Evolutionary conservation across 2,888 invertebrate species (phyloP).

Genomic region (Lamellibrachia satsuma): DNA sequence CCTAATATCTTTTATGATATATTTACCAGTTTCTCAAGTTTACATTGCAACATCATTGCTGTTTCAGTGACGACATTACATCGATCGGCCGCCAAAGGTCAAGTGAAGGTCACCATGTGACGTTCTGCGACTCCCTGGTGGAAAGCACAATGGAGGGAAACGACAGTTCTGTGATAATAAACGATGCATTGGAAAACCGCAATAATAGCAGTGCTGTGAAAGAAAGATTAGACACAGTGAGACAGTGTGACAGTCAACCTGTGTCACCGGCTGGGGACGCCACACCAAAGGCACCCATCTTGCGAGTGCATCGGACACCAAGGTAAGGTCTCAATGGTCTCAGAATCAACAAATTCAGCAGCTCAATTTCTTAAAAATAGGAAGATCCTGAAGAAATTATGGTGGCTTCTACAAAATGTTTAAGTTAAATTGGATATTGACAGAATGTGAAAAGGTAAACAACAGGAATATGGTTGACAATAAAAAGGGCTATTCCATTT

Average conservation of each 20-base stretch:
- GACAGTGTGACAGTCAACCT: not conserved
- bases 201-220: not conserved
- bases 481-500: not conserved
- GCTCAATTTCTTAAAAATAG: no score
- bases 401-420: not conserved
- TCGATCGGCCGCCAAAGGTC: constrained; percentile 17
- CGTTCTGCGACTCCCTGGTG: constrained; percentile 6
- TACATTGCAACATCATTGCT: not conserved
- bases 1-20: not conserved
- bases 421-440: not conserved
- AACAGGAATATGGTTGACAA: not conserved
- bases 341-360: not conserved
- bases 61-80: not conserved
- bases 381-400: not conserved
- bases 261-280: not conserved
- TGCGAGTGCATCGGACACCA: not conserved
- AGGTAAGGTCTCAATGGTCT: not conserved
- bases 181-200: not conserved
- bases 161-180: not conserved
- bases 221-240: not conserved
- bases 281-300: not conserved
- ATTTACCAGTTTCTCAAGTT: not conserved
- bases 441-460: not conserved
- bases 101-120: not conserved
- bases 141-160: not conserved